A percentile compares a stretch with the other conserved stretches of the same genome.
These are phyloP conservation scores for Ciconia stormi DNA, from an alignment of 2,113 vertebrate genomes.

Conservation along the genomic window DNA sequence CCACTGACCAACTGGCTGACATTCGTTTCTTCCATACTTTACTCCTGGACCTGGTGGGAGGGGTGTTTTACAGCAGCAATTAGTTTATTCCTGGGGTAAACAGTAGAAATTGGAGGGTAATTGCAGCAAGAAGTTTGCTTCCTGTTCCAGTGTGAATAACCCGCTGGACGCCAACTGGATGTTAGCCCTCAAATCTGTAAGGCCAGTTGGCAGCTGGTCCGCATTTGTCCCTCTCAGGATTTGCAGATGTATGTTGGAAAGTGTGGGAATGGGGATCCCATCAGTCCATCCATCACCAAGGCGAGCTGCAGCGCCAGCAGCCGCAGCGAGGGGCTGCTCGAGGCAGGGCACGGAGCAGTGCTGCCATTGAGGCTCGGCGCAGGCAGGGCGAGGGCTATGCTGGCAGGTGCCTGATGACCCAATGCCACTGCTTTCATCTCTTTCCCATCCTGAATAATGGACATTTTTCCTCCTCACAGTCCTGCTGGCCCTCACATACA, in stretches of 20 bases:
- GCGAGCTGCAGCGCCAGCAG: neutral
- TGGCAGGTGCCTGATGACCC: neutral
- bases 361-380: neutral
- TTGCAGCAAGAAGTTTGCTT: slow-evolving; percentile 62
- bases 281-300: neutral
- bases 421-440: neutral
- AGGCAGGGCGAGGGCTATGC: neutral
- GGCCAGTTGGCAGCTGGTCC: slow-evolving; percentile 41
- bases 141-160: slow-evolving; percentile 49
- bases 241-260: slow-evolving; percentile 16
- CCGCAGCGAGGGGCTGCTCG: neutral
- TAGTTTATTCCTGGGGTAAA: slow-evolving; percentile 71
- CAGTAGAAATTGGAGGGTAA: slow-evolving; percentile 61
- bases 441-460: neutral
- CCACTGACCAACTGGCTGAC: slow-evolving; percentile 46
- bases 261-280: slow-evolving; percentile 2
- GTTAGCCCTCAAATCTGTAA: slow-evolving; percentile 16
- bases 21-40: slow-evolving; percentile 28
- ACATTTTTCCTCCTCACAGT: neutral
- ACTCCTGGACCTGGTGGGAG: slow-evolving; percentile 42
- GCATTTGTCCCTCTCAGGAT: slow-evolving; percentile 43
- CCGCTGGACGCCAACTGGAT: slow-evolving; percentile 56
- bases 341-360: neutral
- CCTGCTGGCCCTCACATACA: neutral
- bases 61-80: slow-evolving; percentile 57